Conservation (phyloP, 2,888 invertebrate species). For the Callinectes sapidus region DNA sequence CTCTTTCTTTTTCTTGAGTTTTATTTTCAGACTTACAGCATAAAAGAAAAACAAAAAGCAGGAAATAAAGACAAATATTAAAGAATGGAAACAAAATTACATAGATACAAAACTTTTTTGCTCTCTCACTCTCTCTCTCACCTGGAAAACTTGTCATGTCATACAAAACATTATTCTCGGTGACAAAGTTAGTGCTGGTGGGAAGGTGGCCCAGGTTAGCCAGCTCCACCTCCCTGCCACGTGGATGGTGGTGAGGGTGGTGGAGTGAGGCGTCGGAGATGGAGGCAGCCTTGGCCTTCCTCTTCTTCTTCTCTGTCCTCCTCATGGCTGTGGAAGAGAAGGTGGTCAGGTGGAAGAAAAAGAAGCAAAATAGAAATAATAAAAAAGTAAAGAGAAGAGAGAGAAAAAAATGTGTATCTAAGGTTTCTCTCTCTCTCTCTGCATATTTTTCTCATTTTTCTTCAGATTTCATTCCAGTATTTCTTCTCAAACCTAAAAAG, state of each 20-base stretch:
- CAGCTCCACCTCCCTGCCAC: constrained; percentile 84
- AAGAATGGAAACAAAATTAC: too few relatives aligned
- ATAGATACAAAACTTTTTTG: too few relatives aligned
- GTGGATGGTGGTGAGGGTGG: constrained; percentile 63
- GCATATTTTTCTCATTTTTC: too few relatives aligned
- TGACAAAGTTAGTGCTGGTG: constrained; percentile 83
- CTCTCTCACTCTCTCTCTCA: constrained; percentile 40
- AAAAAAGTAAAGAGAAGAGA: not conserved
- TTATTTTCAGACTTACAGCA: too few relatives aligned
- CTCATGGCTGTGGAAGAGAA: constrained; percentile 13
- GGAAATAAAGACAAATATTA: too few relatives aligned
- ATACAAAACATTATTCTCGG: constrained; percentile 90
- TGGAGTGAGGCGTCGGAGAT: constrained; percentile 42
- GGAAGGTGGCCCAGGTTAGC: constrained; percentile 91
- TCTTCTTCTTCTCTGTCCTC: constrained; percentile 51
- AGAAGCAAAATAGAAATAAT: not conserved
- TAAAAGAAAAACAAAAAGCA: too few relatives aligned
- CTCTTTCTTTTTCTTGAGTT: too few relatives aligned
- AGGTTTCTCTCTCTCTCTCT: too few relatives aligned
- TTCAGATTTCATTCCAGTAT: too few relatives aligned
- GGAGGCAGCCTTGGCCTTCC: constrained; percentile 62
- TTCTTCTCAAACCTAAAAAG: too few relatives aligned
- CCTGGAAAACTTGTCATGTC: constrained; percentile 76
- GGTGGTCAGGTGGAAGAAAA: not conserved
- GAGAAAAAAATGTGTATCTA: not conserved